Percentiles rank a stretch among this genome's conserved stretches.
Conservation (phyloP, 2,113 vertebrate genomes). For the Myrmecophaga tridactyla region DNA sequence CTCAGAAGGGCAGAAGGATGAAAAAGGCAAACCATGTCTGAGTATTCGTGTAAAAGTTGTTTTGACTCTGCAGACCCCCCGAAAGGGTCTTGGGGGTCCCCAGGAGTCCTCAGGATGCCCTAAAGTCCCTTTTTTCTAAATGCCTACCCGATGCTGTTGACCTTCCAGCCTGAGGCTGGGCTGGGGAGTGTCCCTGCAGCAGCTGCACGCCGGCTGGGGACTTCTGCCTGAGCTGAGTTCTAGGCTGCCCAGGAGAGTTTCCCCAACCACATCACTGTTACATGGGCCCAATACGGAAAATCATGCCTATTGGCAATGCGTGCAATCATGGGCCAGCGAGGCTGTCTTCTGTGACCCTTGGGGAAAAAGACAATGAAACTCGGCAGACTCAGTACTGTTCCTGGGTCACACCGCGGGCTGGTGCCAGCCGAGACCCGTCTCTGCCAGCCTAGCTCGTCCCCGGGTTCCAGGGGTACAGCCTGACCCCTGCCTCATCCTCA, state of each 20-base stretch:
- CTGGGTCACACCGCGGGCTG: background rate
- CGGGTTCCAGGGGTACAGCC: background rate
- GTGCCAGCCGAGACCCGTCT: background rate
- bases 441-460: background rate
- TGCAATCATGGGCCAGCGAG: background rate
- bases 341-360: background rate
- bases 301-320: background rate
- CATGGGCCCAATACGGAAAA: accelerated
- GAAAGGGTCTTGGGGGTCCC: background rate
- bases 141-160: background rate
- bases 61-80: background rate
- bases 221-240: background rate
- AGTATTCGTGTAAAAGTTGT: background rate
- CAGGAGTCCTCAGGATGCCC: background rate
- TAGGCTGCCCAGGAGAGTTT: background rate
- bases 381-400: background rate
- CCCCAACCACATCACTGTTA: background rate
- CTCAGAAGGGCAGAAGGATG: background rate
- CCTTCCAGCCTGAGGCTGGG: background rate
- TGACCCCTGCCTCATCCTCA: background rate
- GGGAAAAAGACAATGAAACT: background rate
- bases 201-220: background rate
- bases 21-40: background rate
- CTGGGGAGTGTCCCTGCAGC: background rate
- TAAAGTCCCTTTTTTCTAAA: background rate